These are phyloP conservation scores for Rhogogaster chlorosoma DNA, from an alignment of 2,888 invertebrate genomes.

Conservation along the genomic window DNA sequence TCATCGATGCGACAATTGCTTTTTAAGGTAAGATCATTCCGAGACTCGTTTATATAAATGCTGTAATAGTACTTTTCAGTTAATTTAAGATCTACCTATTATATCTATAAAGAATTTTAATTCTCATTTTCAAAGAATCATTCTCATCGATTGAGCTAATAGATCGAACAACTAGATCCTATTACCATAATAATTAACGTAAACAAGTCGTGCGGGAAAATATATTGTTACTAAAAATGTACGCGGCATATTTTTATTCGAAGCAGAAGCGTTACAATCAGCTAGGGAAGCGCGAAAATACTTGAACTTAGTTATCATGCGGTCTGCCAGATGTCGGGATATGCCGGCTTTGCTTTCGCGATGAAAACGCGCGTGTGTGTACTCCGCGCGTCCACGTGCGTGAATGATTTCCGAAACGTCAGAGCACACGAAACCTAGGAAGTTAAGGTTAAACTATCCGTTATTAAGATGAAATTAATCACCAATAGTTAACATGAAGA, in stretches of 20 bases:
- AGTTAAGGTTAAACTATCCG: not conserved
- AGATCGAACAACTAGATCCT: not conserved
- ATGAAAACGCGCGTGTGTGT: not conserved
- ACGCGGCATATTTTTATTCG: not conserved
- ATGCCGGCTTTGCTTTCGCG: not conserved
- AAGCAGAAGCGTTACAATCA: not conserved
- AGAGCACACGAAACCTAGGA: not conserved
- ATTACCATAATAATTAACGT: not conserved
- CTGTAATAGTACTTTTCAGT: not conserved
- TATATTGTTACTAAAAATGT: not conserved
- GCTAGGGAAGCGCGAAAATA: slow-evolving; percentile 1
- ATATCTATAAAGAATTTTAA: no score
- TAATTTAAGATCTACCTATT: not conserved
- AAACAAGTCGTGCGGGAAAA: not conserved
- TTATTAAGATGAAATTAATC: not conserved
- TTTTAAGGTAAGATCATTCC: slow-evolving; percentile 82
- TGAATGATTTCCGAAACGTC: not conserved
- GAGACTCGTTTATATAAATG: not conserved
- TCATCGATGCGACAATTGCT: slow-evolving; percentile 88
- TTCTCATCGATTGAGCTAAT: not conserved
- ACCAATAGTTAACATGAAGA: slow-evolving; percentile 59
- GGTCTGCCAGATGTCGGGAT: not conserved
- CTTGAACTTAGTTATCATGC: not conserved
- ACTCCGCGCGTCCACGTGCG: not conserved
- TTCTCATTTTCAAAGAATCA: not conserved